Evolutionary conservation across 1,140 invertebrate species (phyloP).

Genomic region (Agrypnia vestita): DNA sequence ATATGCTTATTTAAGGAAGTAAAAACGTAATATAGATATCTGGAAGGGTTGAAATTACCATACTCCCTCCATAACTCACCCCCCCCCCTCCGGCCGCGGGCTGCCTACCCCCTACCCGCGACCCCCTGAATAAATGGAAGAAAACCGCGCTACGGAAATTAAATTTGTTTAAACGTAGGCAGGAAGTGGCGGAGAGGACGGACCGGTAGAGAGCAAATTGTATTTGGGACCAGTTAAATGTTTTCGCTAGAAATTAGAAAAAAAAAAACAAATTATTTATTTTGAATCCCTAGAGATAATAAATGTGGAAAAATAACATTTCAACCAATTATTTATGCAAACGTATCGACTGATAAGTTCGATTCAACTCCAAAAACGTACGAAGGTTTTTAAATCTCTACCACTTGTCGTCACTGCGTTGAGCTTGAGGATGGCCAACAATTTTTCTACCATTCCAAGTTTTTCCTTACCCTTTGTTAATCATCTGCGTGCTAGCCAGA

Average conservation of each 20-base stretch:
- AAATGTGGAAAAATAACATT: too few species aligned
- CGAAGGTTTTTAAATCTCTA: too few species aligned
- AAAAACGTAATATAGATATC: neutral
- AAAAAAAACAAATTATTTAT: neutral
- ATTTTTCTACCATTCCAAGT: too few species aligned
- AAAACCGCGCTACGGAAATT: conserved; percentile 38
- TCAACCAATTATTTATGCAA: too few species aligned
- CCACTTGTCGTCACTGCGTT: too few species aligned
- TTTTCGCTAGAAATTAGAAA: conserved; percentile 7
- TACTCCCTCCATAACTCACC: conserved; percentile 21
- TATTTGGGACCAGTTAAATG: conserved; percentile 10
- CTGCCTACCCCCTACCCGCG: neutral
- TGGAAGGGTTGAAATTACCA: conserved; percentile 31
- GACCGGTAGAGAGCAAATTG: conserved; percentile 18
- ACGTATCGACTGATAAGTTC: too few species aligned
- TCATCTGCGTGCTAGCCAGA: too few species aligned
- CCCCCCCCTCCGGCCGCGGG: neutral
- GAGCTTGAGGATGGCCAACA: too few species aligned
- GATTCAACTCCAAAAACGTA: too few species aligned
- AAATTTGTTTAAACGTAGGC: conserved; percentile 40
- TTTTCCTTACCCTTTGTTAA: too few species aligned
- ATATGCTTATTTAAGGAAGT: too few species aligned
- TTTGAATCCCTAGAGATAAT: too few species aligned
- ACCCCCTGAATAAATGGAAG: conserved; percentile 22
- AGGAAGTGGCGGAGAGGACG: conserved; percentile 23